phyloP scores from a whole-genome alignment of 2,797 vertebrate genomes.

The Girardinus metallicus region DNA sequence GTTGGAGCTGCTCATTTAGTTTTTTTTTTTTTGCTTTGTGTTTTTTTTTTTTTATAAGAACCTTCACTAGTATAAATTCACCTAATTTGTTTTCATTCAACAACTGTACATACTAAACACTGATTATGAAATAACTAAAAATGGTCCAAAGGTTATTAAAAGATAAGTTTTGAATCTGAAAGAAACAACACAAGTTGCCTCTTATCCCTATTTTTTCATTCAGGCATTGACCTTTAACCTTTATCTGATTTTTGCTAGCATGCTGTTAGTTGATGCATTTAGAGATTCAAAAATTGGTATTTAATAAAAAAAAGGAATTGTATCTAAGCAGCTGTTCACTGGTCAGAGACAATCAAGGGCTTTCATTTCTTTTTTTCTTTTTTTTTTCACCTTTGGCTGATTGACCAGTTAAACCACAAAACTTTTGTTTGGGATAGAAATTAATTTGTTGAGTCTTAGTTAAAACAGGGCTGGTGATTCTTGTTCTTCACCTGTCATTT shows the following conservation, averaged over 20 bases:
- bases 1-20: not conserved
- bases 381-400: not conserved
- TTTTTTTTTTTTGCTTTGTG: too few relatives aligned
- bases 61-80: not conserved
- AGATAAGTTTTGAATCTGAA: not conserved
- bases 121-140: not conserved
- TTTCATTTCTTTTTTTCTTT: not conserved
- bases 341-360: not conserved
- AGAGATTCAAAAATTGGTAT: not conserved
- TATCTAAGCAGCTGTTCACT: not conserved
- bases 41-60: not conserved
- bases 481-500: not conserved
- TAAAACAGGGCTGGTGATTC: not conserved
- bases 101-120: not conserved
- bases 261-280: not conserved
- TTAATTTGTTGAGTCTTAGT: not conserved
- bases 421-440: not conserved
- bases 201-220: not conserved
- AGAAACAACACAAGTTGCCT: not conserved
- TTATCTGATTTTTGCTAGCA: not conserved
- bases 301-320: not conserved
- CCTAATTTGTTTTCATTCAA: not conserved
- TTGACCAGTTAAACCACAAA: not conserved
- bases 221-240: not conserved
- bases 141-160: not conserved